phyloP scores from a whole-genome alignment of 2,888 invertebrate genomes.

The Yponomeuta malinellus region DNA sequence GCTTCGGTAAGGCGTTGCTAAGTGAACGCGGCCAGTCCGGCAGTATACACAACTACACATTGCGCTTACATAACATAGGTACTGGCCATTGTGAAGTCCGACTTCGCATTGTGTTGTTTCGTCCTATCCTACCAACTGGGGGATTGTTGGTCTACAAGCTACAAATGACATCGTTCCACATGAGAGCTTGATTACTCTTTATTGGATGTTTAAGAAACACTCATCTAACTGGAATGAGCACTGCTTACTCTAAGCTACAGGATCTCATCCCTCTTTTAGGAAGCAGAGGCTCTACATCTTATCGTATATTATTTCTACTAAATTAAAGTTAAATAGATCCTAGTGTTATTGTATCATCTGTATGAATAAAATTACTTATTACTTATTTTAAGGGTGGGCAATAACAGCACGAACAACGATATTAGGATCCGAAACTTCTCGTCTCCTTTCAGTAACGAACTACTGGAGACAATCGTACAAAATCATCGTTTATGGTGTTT shows the following conservation, averaged over 20 bases:
- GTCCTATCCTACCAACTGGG: background rate
- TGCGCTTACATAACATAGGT: slow-evolving; percentile 32
- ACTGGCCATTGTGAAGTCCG: slow-evolving; percentile 43
- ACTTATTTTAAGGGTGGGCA: background rate
- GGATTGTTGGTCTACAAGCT: background rate
- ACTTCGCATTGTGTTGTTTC: slow-evolving; percentile 19
- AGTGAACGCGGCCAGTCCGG: slow-evolving; percentile 35
- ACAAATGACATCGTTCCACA: background rate
- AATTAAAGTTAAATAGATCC: too few relatives aligned
- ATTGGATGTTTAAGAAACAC: background rate
- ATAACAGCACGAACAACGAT: background rate
- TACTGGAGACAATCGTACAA: background rate
- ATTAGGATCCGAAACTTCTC: background rate
- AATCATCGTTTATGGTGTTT: background rate
- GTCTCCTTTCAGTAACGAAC: background rate
- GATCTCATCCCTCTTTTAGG: too few relatives aligned
- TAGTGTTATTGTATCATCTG: too few relatives aligned
- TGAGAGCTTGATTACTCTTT: background rate
- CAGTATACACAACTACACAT: slow-evolving; percentile 26
- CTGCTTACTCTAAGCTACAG: too few relatives aligned
- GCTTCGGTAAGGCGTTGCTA: slow-evolving; percentile 44
- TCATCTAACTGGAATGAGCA: background rate
- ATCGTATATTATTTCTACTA: too few relatives aligned
- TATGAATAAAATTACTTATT: too few relatives aligned
- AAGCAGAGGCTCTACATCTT: too few relatives aligned